These are phyloP conservation scores for Conus betulinus DNA, from an alignment of 1,140 invertebrate species.

Conservation along the genomic window DNA sequence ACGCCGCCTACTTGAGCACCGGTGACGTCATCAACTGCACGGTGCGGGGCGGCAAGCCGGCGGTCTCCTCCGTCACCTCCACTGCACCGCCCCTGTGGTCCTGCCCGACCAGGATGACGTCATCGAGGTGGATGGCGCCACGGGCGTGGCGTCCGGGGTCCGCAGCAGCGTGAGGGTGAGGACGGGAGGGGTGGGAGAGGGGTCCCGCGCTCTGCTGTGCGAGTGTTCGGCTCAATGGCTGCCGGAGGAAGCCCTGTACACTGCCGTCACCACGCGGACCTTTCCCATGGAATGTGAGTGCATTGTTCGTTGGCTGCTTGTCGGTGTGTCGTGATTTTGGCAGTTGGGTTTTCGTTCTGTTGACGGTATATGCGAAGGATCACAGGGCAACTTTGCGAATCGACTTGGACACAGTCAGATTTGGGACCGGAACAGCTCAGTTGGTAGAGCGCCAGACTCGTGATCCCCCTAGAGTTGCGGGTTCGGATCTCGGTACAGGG, in stretches of 20 bases:
- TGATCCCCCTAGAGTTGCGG: no score
- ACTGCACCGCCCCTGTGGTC: background rate
- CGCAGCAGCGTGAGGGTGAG: background rate
- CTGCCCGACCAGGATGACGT: background rate
- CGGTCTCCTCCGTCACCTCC: background rate
- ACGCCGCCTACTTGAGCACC: background rate
- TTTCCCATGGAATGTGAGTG: slow-evolving; percentile 4
- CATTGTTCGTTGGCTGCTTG: no score
- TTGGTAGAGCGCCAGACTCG: no score
- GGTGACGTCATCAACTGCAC: slow-evolving; percentile 19
- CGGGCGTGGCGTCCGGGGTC: slow-evolving; percentile 6
- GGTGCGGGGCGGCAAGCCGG: background rate
- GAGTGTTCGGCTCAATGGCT: background rate
- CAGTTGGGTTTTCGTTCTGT: no score
- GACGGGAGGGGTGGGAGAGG: background rate
- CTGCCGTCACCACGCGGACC: background rate
- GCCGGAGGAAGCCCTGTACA: background rate
- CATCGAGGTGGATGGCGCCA: background rate
- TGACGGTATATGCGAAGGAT: no score
- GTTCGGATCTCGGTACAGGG: no score
- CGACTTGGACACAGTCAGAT: no score
- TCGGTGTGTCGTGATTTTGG: no score
- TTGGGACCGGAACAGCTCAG: no score
- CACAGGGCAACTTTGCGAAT: no score
- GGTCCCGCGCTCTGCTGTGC: background rate